These are phyloP conservation scores for Tetramorium bicarinatum DNA, from an alignment of 2,888 invertebrate species.

Conservation along the genomic window DNA sequence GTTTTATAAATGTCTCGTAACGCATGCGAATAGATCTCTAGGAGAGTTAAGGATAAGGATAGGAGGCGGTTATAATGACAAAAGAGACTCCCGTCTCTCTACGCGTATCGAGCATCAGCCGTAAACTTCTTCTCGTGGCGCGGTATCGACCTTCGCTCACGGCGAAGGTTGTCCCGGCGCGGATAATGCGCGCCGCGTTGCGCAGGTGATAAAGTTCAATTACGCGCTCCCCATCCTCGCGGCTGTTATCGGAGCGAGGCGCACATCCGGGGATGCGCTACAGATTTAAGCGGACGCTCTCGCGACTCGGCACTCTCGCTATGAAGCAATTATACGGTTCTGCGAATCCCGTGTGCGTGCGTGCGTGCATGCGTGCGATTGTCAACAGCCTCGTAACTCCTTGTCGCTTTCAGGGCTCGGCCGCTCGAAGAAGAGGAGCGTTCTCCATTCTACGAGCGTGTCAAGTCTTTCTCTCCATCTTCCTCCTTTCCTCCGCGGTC, in stretches of 20 bases:
- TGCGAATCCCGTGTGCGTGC: conserved; percentile 72
- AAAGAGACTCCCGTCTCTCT: conserved; percentile 3
- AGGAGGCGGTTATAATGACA: conserved; percentile 16
- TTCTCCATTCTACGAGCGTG: conserved; percentile 21
- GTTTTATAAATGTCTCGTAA: background rate
- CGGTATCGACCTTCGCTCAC: conserved; percentile 43
- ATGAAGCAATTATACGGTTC: conserved; percentile 83
- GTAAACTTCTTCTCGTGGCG: conserved; percentile 28
- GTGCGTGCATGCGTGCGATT: conserved; percentile 69
- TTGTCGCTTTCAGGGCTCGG: conserved; percentile 39
- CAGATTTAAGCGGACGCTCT: conserved; percentile 72
- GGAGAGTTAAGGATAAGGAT: background rate
- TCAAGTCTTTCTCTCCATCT: conserved; percentile 30
- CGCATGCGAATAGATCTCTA: background rate
- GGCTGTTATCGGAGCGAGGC: conserved; percentile 58
- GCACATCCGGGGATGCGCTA: conserved; percentile 73
- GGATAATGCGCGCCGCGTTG: conserved; percentile 29
- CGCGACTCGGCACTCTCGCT: conserved; percentile 66
- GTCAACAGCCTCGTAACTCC: conserved; percentile 80
- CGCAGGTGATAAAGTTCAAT: conserved; percentile 75
- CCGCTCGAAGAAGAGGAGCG: conserved; percentile 12
- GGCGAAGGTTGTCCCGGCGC: conserved; percentile 39
- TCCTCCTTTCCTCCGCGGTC: background rate
- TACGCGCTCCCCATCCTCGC: conserved; percentile 59
- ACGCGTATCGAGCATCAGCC: conserved; percentile 29